Percentiles rank a stretch among this genome's conserved stretches.
These are phyloP conservation scores for Trachythela sp. DNA, from an alignment of 64 coral and sea anemone species.

Conservation along the genomic window DNA sequence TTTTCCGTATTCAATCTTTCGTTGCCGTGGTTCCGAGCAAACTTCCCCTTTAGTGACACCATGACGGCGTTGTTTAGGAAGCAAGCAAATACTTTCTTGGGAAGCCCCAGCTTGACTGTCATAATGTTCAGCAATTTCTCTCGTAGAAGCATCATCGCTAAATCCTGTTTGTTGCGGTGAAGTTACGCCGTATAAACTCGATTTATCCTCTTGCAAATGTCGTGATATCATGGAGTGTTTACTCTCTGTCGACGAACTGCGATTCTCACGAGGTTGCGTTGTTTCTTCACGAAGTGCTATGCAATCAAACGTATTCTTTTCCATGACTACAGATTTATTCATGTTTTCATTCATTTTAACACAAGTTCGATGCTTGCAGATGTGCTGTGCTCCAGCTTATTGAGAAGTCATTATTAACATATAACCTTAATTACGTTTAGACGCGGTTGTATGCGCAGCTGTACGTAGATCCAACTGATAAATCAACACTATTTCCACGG, in stretches of 20 bases:
- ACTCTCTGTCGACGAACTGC: background rate
- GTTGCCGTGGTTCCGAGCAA: background rate
- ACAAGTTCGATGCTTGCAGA: background rate
- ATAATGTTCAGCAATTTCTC: background rate
- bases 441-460: background rate
- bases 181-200: background rate
- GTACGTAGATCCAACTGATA: background rate
- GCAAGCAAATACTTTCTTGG: background rate
- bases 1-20: background rate
- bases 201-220: background rate
- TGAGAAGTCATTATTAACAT: background rate
- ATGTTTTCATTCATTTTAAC: background rate
- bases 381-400: background rate
- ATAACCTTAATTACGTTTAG: constrained; percentile 1
- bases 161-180: background rate
- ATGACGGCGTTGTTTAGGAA: background rate
- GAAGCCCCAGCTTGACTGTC: too few species aligned
- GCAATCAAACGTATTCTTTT: background rate
- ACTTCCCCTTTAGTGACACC: background rate
- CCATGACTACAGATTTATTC: background rate
- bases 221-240: background rate
- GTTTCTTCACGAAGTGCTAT: background rate
- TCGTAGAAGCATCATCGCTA: background rate
- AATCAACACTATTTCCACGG: too few species aligned
- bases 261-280: background rate